Conservation (phyloP, 2,797 vertebrate species). For the Telmatherina bonti region DNA sequence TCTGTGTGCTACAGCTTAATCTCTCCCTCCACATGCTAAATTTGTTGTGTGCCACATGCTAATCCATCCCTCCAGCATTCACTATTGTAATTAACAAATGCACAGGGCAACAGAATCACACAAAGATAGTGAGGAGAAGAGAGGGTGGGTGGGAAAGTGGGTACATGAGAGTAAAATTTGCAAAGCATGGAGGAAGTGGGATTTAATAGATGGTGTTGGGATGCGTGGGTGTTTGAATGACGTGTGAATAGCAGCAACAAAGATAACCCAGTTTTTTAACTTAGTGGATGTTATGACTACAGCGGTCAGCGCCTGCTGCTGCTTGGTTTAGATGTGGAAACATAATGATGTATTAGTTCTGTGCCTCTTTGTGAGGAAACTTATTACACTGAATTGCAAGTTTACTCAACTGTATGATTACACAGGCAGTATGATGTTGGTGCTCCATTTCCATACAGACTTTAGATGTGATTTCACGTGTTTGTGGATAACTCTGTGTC, state of each 20-base stretch:
- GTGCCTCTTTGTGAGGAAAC: constrained; percentile 6
- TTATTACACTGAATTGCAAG: constrained; percentile 10
- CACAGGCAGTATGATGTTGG: background rate
- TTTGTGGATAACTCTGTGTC: constrained; percentile 15
- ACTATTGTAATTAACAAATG: constrained; percentile 77
- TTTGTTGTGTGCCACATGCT: constrained; percentile 71
- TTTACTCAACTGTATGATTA: constrained; percentile 6
- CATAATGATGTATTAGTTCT: constrained; percentile 11
- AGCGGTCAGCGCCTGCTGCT: constrained; percentile 19
- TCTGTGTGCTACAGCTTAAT: constrained; percentile 73
- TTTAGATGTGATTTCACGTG: constrained; percentile 10
- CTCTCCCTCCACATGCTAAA: constrained; percentile 69
- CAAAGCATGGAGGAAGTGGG: constrained; percentile 6
- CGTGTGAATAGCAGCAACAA: constrained; percentile 21
- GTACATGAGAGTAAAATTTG: constrained; percentile 41
- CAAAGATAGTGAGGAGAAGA: constrained; percentile 34
- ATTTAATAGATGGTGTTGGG: constrained; percentile 17
- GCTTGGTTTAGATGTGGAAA: constrained; percentile 19
- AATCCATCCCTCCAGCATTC: constrained; percentile 75
- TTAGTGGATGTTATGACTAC: constrained; percentile 23
- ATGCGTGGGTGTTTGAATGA: constrained; percentile 16
- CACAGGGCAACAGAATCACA: constrained; percentile 51
- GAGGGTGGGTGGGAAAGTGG: constrained; percentile 7
- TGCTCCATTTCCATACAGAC: constrained; percentile 11
- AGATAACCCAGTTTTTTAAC: constrained; percentile 18